Base-by-base conservation (phyloP, 2,113 vertebrate genomes). In the Dicentrarchus labrax region DNA sequence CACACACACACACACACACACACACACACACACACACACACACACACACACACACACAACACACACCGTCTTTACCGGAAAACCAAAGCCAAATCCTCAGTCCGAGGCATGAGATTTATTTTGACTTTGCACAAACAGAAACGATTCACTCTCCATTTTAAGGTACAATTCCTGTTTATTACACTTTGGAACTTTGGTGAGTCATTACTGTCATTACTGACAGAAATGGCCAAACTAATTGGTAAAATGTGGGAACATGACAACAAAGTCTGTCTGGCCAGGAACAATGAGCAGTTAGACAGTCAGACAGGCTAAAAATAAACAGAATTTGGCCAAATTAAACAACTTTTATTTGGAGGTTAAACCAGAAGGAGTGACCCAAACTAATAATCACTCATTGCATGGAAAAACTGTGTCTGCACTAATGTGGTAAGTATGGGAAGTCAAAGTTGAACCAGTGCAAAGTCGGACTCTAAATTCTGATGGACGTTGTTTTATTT, bases 61-160 rank as follows among this genome's bases (percentile, higher is more conserved):
- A 38, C 71, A 43, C 56, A 56, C 51, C 16, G n/a, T 78, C 48
- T 73, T 86, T 76, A 60, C 41, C 65, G 39, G 57, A 82, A 75
- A 80, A 60, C 19, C 53, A 61, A 57, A 65, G 8, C 41, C 15
- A 56, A 79, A 60, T 71, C 43, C 54, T 68, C 51, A 19, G 38
- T 84, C 60, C 41, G 53, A 22, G 62, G n/a, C n/a, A 59, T 9
- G 59, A 6, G 10, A 6, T 68, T 64, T 53, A 6, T 50, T 80
- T 48, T 41, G 39, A 61, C 62, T 21, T 39, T 51, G 30, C 12
- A 54, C 41, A 57, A 30, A 77, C 2, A 71, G 11, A 10, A 45
- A 21, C 30, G 6, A 21, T 13, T 15, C 1, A 19, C 16, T 70
- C 8, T 19, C 24, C 13, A 30, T 62, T 45, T 13, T 38, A 7